Percentiles rank a stretch among this genome's conserved stretches.
phyloP scores from a whole-genome alignment of 2,113 vertebrate species.

The Meriones unguiculatus region DNA sequence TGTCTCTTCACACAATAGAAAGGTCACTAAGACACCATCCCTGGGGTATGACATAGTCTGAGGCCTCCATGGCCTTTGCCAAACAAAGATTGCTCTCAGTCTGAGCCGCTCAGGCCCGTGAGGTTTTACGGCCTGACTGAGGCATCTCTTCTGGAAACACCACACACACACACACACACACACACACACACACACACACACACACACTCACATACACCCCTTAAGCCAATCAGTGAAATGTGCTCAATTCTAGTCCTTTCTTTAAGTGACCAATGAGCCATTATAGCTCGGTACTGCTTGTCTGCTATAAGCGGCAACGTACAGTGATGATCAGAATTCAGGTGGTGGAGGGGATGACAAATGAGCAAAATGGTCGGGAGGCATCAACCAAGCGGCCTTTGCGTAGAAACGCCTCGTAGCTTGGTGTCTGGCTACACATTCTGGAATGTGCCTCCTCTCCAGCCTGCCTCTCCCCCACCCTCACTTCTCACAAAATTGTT shows the following conservation, averaged over 20 bases:
- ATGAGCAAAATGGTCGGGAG: not conserved
- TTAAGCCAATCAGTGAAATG: not conserved
- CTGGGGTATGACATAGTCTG: fast-evolving
- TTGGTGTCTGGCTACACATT: not conserved
- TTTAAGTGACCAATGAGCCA: not conserved
- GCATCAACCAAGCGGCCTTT: not conserved
- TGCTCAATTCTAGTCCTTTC: not conserved
- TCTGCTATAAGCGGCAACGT: not conserved
- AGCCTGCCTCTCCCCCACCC: too few species aligned
- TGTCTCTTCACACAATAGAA: not conserved
- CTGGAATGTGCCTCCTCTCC: not conserved
- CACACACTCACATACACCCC: not conserved
- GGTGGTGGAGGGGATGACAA: not conserved
- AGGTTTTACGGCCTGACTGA: not conserved
- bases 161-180: not conserved
- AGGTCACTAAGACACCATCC: not conserved
- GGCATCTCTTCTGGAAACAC: not conserved
- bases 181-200: not conserved
- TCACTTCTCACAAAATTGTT: not conserved
- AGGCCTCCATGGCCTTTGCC: not conserved
- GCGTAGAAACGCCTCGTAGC: not conserved
- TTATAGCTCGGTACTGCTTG: not conserved
- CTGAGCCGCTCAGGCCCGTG: not conserved
- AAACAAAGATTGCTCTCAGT: not conserved
- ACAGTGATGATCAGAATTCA: not conserved